Evolutionary conservation across 37 sponge, comb jelly and placozoan species (phyloP), one percentile per base, ranked within the genome.

Genomic region (Mnemiopsis leidyi): DNA sequence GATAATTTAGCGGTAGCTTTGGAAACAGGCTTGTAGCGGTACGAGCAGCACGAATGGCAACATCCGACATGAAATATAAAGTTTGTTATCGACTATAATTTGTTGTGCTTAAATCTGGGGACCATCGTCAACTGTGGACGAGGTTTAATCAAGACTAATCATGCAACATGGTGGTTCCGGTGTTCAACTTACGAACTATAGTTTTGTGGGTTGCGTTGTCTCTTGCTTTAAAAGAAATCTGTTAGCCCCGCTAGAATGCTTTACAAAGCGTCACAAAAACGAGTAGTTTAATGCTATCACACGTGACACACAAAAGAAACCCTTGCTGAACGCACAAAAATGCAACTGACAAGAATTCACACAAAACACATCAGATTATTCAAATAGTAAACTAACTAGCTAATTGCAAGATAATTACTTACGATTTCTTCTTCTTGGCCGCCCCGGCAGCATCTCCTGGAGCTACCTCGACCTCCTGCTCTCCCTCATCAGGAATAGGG

Each of bases 341-440:
- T 67, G 68, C 20, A 20, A 20, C 13, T 13, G 13, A 20, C 20
- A 20, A 20, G 68, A 71, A 71, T 23, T 71, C n/a, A 71, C 25
- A 71, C 73, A 18, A 23, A 71, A 18, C 25, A 71, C 20, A 67
- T 67, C 68, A 21, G 13, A 20, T 67, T 21, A 67, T 20, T 67
- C 13, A 23, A 71, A 71, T 7, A 71, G 73, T 29, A 2, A 28
- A 71, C 3, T 3, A 71, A 71, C n/a, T 29, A 71, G 73, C 2
- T 5, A 29, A 28, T 29, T 29, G 9, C 3, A 28, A 71, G 73
- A 71, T 67, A 71, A 71, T 1, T 31, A 77, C 79, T 77, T 32
- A 77, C 79, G 79, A 77, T 77, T 77, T 77, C 36, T 77, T 77
- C 35, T 77, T 77, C 79, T 77, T 77, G 79, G 79, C 79, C 30